Evolutionary conservation across 1,140 invertebrate species (phyloP).

Genomic region (Caerostris extrusa): DNA sequence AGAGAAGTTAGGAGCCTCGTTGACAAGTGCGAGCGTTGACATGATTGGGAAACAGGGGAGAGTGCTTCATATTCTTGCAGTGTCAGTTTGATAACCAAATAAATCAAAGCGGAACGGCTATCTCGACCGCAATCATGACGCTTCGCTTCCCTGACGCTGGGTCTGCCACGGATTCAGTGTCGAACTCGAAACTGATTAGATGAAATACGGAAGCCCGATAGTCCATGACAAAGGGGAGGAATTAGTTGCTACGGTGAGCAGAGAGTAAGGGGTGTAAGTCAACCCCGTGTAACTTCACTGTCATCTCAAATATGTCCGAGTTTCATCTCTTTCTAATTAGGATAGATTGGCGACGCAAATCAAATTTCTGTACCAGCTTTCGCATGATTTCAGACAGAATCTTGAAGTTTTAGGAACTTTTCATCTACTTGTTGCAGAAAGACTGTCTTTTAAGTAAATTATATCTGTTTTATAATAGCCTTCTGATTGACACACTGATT

Average conservation of each 20-base stretch:
- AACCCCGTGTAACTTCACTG: neutral
- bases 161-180: neutral
- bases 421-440: neutral
- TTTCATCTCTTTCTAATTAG: neutral
- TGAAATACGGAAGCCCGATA: neutral
- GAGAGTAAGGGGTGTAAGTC: neutral
- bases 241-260: neutral
- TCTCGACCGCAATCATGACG: constrained; percentile 4
- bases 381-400: neutral
- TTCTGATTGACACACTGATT: neutral
- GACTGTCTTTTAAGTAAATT: neutral
- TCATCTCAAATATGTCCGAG: neutral
- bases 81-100: constrained; percentile 7
- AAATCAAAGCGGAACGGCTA: neutral
- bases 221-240: neutral
- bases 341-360: neutral
- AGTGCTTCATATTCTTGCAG: constrained; percentile 1
- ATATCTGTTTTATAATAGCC: neutral
- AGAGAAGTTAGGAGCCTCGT: neutral
- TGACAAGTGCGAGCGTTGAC: neutral
- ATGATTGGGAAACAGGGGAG: neutral
- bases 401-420: neutral
- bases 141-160: neutral
- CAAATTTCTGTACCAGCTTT: neutral
- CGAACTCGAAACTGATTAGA: constrained; percentile 6